A percentile compares a stretch with the other conserved stretches of the same genome.
Evolutionary conservation across 2,888 invertebrate genomes (phyloP).

Genomic region (Stegana nigrithorax): DNA sequence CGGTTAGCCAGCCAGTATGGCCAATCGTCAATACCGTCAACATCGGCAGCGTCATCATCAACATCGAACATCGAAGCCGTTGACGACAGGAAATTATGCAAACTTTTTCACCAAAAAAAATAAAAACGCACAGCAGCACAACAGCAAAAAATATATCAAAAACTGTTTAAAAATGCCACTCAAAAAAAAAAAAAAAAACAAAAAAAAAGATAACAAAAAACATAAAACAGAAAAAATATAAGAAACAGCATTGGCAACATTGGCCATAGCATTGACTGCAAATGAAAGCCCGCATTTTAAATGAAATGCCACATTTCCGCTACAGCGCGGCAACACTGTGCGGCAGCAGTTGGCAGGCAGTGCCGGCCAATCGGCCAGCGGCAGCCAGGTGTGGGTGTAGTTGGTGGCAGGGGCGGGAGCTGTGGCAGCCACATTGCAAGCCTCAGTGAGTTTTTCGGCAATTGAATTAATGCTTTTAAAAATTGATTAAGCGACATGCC

Average conservation of each 20-base stretch:
- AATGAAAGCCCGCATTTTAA: slow-evolving; percentile 55
- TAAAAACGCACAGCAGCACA: slow-evolving; percentile 36
- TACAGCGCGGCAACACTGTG: too few species aligned
- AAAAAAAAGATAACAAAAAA: slow-evolving; percentile 30
- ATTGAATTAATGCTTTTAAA: slow-evolving; percentile 69
- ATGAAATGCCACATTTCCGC: slow-evolving; percentile 37
- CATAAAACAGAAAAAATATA: slow-evolving; percentile 13
- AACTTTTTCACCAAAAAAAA: slow-evolving; percentile 54
- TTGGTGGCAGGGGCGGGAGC: background rate
- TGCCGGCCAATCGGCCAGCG: too few species aligned
- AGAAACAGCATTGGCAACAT: background rate
- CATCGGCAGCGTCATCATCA: background rate
- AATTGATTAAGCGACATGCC: slow-evolving; percentile 69
- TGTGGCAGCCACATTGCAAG: slow-evolving; percentile 41
- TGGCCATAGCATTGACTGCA: slow-evolving; percentile 24
- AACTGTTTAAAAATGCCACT: too few species aligned
- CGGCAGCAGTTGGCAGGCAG: too few species aligned
- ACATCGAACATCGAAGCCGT: slow-evolving; percentile 43
- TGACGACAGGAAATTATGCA: slow-evolving; percentile 68
- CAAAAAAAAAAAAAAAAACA: slow-evolving; percentile 35
- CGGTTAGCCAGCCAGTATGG: background rate
- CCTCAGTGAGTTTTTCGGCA: slow-evolving; percentile 65
- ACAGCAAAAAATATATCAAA: slow-evolving; percentile 23
- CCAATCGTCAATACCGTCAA: slow-evolving; percentile 3
- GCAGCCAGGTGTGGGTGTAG: too few species aligned